phyloP scores from a whole-genome alignment of 2,888 invertebrate species.

The Chydorus sphaericus region DNA sequence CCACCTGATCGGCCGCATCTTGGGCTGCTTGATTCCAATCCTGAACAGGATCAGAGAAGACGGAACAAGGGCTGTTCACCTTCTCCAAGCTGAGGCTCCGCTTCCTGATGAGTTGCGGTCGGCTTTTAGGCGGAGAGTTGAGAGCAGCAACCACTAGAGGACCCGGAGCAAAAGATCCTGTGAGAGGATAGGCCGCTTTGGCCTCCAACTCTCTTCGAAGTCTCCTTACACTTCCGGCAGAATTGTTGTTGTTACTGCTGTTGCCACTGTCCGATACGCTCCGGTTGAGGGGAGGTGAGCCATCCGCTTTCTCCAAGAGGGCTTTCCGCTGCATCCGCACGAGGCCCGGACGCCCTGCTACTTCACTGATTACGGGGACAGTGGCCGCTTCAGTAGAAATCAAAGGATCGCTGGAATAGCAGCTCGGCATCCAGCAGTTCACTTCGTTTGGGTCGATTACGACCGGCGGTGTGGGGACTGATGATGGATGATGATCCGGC shows the following conservation, averaged over 20 bases:
- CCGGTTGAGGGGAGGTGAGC: not conserved
- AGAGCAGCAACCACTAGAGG: not conserved
- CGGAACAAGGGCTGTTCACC: slow-evolving; percentile 21
- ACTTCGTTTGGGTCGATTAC: not conserved
- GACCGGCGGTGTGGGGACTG: slow-evolving; percentile 38
- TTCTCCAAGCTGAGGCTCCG: slow-evolving; percentile 14
- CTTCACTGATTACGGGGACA: slow-evolving; percentile 9
- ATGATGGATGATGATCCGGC: slow-evolving; percentile 38
- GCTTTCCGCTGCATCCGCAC: slow-evolving; percentile 13
- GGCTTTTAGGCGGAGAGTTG: not conserved
- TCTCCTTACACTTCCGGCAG: slow-evolving; percentile 64
- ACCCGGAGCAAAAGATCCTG: slow-evolving; percentile 12
- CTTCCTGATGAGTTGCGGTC: not conserved
- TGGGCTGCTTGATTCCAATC: not conserved
- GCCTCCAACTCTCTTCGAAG: slow-evolving; percentile 81
- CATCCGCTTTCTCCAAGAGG: slow-evolving; percentile 5
- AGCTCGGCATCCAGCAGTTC: not conserved
- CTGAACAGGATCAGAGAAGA: no score
- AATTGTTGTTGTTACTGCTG: slow-evolving; percentile 21
- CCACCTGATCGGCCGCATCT: slow-evolving; percentile 9
- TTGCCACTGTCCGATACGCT: not conserved
- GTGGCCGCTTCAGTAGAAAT: not conserved
- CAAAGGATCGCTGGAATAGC: slow-evolving; percentile 1
- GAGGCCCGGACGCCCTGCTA: slow-evolving; percentile 17
- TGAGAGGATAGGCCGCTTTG: slow-evolving; percentile 33